Conservation (phyloP, 2,113 vertebrate genomes). For the Rallus limicola region DNA sequence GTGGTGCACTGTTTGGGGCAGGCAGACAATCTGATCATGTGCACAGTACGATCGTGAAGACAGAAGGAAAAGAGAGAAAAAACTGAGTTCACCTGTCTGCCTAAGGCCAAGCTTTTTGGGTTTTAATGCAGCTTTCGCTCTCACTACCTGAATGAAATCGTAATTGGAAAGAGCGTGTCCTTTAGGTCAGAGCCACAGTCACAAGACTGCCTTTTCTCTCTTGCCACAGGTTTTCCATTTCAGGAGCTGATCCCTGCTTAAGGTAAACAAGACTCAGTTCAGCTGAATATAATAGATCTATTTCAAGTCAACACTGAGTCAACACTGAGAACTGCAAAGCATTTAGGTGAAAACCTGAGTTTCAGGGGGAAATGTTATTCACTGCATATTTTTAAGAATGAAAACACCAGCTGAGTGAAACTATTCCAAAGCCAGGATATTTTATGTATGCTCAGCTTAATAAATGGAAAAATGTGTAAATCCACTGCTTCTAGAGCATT, state of each 20-base stretch:
- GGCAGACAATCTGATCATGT: background rate
- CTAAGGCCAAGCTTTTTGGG: background rate
- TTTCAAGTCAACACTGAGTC: background rate
- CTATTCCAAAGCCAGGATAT: background rate
- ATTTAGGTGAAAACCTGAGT: background rate
- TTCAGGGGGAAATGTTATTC: background rate
- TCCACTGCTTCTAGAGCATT: background rate
- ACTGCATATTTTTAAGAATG: background rate
- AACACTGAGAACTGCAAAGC: background rate
- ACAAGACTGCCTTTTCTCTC: slow-evolving; percentile 4
- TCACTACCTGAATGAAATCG: slow-evolving; percentile 22
- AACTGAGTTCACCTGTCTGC: slow-evolving; percentile 7
- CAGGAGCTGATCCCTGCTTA: background rate
- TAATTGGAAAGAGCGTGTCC: background rate
- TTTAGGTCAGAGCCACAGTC: background rate
- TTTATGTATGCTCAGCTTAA: slow-evolving; percentile 12
- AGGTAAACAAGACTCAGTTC: background rate
- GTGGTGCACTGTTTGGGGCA: background rate
- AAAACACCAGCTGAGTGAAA: slow-evolving; percentile 11
- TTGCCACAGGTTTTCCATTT: background rate
- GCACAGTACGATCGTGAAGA: background rate
- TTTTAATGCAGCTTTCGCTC: background rate
- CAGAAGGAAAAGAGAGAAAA: background rate
- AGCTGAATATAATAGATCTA: background rate
- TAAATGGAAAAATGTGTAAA: slow-evolving; percentile 56